phyloP scores from a whole-genome alignment of 2,888 invertebrate genomes.

The Orthosia gothica region DNA sequence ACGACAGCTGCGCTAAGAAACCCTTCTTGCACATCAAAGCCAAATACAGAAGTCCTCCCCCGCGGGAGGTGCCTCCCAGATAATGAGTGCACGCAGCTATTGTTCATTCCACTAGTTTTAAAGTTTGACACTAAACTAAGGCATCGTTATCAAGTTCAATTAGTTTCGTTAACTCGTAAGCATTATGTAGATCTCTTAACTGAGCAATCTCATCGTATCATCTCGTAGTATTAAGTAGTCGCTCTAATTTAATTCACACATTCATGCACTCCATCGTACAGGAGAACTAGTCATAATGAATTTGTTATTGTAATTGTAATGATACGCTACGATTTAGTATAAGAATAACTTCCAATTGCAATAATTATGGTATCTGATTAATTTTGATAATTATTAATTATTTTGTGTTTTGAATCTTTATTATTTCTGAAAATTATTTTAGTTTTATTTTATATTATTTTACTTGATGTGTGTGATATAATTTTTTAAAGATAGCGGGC shows the following conservation, averaged over 20 bases:
- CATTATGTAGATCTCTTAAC: conserved; percentile 83
- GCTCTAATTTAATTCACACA: conserved; percentile 74
- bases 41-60: conserved; percentile 94
- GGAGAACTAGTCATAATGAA: conserved; percentile 84
- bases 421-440: conserved; percentile 67
- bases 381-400: conserved; percentile 69
- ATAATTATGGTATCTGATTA: conserved; percentile 69
- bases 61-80: conserved; percentile 92
- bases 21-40: conserved; percentile 94
- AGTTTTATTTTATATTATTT: conserved; percentile 58
- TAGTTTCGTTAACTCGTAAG: conserved; percentile 72
- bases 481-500: conserved; percentile 33
- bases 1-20: conserved; percentile 84
- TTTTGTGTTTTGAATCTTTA: conserved; percentile 69
- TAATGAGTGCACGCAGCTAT: conserved; percentile 72
- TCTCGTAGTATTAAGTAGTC: conserved; percentile 70
- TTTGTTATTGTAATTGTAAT: conserved; percentile 67
- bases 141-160: conserved; percentile 66
- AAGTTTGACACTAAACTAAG: conserved; percentile 72
- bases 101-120: conserved; percentile 84
- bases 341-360: conserved; percentile 74
- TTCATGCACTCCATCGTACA: conserved; percentile 75
- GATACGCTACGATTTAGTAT: conserved; percentile 62
- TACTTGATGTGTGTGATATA: conserved; percentile 63
- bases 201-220: conserved; percentile 82